Conservation (phyloP, 2,797 vertebrate species). For the Sebastes steindachneri region DNA sequence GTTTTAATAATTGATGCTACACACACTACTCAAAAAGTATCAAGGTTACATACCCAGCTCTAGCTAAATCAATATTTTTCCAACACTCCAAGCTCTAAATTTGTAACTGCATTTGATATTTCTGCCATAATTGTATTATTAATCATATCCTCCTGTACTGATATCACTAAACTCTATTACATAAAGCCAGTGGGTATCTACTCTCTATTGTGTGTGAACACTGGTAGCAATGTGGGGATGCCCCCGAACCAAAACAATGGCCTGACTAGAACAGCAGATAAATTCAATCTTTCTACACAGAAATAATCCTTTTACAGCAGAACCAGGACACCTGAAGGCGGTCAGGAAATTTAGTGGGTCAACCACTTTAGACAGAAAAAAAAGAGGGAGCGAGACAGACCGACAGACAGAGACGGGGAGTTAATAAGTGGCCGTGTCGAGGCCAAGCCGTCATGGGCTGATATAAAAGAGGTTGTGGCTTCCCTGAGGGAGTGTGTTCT, state of each 20-base stretch:
- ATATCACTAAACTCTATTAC: not conserved
- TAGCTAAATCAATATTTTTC: not conserved
- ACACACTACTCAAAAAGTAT: not conserved
- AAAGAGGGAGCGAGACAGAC: not conserved
- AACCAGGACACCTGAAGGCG: conserved; percentile 56
- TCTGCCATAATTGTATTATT: not conserved
- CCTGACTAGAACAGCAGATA: not conserved
- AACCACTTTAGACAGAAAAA: conserved; percentile 13
- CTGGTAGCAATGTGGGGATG: not conserved
- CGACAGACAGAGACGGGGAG: conserved; percentile 16
- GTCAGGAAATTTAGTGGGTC: conserved; percentile 59
- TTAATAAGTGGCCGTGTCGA: conserved; percentile 41
- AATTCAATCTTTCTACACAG: conserved; percentile 15
- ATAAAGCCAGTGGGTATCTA: not conserved
- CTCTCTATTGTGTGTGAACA: not conserved
- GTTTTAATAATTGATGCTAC: not conserved
- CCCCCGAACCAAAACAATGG: conserved; percentile 20
- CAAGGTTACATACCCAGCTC: not conserved
- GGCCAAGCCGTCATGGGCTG: conserved; percentile 31
- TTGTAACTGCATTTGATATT: not conserved
- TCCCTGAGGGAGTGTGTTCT: conserved; percentile 42
- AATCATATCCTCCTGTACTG: not conserved
- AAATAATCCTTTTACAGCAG: conserved; percentile 43
- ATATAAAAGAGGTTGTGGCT: conserved; percentile 46
- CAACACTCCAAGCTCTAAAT: not conserved